Percentiles rank a stretch among this genome's conserved stretches.
These are phyloP conservation scores for Lophotis ruficrista DNA, from an alignment of 2,113 vertebrate species.

Conservation along the genomic window DNA sequence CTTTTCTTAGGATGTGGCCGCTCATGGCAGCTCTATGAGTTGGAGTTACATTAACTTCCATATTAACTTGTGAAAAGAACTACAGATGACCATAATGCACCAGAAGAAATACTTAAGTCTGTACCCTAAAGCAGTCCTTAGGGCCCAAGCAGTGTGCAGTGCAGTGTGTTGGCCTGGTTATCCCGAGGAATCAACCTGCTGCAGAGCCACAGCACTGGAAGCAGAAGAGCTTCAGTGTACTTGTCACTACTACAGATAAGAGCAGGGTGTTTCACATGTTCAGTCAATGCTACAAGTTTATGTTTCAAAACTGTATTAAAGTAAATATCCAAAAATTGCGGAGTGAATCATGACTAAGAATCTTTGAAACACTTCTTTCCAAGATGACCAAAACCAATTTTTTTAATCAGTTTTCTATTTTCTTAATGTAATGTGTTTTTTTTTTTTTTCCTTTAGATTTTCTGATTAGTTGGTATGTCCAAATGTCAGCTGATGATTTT, in stretches of 20 bases:
- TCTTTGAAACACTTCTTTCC: not conserved
- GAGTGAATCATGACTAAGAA: not conserved
- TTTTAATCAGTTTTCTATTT: not conserved
- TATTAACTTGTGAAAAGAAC: not conserved
- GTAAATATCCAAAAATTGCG: not conserved
- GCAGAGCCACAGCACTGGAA: not conserved
- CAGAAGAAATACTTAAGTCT: not conserved
- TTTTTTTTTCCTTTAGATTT: not conserved
- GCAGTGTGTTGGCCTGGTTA: not conserved
- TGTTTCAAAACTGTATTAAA: not conserved
- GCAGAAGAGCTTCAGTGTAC: not conserved
- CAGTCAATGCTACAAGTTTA: not conserved
- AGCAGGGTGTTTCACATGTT: not conserved
- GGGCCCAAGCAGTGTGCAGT: not conserved
- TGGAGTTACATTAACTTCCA: not conserved
- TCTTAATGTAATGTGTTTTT: not conserved
- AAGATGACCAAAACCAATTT: not conserved
- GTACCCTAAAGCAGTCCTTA: not conserved
- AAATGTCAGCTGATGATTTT: not conserved
- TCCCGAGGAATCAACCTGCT: not conserved
- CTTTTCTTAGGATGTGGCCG: not conserved
- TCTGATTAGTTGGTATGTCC: not conserved
- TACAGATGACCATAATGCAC: not conserved
- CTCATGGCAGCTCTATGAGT: not conserved
- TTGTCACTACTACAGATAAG: not conserved